phyloP scores from a whole-genome alignment of 2,888 invertebrate species.

The Galerucella calmariensis region DNA sequence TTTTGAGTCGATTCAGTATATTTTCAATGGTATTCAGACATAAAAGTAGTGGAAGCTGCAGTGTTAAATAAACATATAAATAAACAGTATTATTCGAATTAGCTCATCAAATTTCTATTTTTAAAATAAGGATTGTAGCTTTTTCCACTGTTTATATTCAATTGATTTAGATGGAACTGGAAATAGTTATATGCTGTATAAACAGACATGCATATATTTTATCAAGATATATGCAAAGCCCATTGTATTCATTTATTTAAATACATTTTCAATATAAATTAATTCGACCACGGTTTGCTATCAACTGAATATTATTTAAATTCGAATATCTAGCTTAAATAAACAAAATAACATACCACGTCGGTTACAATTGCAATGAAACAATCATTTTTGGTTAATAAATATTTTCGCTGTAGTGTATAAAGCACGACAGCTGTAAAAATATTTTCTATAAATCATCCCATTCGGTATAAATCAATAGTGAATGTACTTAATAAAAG shows the following conservation, averaged over 20 bases:
- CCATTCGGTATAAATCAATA: not conserved
- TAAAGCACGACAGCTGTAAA: constrained; percentile 12
- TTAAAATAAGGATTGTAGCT: not conserved
- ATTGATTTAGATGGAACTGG: not conserved
- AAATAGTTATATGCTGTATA: not conserved
- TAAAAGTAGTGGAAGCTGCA: too few relatives aligned
- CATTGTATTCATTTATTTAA: constrained; percentile 23
- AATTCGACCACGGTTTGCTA: constrained; percentile 13
- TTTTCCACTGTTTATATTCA: not conserved
- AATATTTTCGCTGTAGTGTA: constrained; percentile 11
- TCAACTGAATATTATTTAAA: constrained; percentile 11
- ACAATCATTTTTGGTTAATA: constrained; percentile 15
- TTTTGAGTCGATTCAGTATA: too few relatives aligned
- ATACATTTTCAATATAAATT: constrained; percentile 23
- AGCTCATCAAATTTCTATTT: not conserved
- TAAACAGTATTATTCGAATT: not conserved
- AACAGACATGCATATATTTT: constrained; percentile 12
- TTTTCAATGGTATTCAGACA: too few relatives aligned
- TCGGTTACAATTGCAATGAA: constrained; percentile 6
- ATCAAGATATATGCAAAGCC: constrained; percentile 15
- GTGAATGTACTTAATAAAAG: not conserved
- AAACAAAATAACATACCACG: constrained; percentile 11
- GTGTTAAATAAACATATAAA: not conserved
- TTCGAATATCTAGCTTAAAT: constrained; percentile 4
- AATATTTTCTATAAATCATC: not conserved